Evolutionary conservation across 2,113 vertebrate species (phyloP), one percentile per base, ranked within the genome.

Genomic region (Epinephelus cyanopodus): DNA sequence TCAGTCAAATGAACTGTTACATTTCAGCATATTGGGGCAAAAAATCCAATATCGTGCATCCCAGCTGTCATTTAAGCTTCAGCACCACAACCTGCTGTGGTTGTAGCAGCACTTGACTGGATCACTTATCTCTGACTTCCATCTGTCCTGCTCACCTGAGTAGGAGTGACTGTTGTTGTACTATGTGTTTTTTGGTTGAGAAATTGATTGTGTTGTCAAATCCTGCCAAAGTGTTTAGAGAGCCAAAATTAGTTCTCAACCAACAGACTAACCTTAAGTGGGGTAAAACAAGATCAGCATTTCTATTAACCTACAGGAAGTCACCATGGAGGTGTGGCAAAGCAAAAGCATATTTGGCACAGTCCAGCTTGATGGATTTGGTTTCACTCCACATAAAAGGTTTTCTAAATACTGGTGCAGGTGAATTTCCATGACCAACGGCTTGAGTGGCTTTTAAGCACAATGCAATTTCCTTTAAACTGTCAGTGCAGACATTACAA

Each of bases 401-500:
- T 70, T 69, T 67, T 73, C 12, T 47, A n/a, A 75, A 45, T 13
- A 81, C 1, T 27, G 8, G 0, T 60, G 7, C 57, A 52, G 45
- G 37, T 56, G 67, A 9, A 83, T 90, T 90, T 88, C 73, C 67
- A 71, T 84, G 84, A 91, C 21, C 23, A 21, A 48, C 6, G 74
- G 75, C 84, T 78, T 66, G 52, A 79, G 56, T 33, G 56, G 61
- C 64, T 83, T 82, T 89, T 90, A 84, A 89, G 79, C 77, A 85
- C 76, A 88, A 80, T 88, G 90, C 77, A 66, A 91, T 90, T 89
- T 89, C 83, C 87, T 86, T 66, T 83, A 83, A 87, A 87, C 64
- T 89, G 83, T 88, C 88, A 83, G n/a, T 82, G 85, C 45, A 68
- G 75, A 73, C 78, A 69, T 29, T 65, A 76, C 78, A 88, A 90